These are phyloP conservation scores for Agrilus planipennis DNA, from an alignment of 1,140 invertebrate genomes.

Conservation along the genomic window DNA sequence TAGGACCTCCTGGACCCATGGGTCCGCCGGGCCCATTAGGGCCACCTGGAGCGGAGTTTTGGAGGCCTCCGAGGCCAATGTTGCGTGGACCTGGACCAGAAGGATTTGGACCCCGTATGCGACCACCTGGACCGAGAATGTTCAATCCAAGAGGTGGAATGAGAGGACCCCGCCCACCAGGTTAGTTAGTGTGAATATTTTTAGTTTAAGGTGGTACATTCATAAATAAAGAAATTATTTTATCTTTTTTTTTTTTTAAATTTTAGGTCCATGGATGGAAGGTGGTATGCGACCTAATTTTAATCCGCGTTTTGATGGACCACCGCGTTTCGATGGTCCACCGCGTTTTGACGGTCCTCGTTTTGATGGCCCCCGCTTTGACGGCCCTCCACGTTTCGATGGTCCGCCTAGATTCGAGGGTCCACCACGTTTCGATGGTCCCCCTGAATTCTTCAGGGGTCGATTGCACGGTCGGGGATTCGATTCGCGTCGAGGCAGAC, in stretches of 20 bases:
- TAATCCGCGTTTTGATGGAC: conserved; percentile 25
- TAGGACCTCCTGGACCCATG: conserved; percentile 6
- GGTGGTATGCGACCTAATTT: conserved; percentile 18
- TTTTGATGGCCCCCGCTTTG: not conserved
- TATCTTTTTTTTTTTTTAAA: not conserved
- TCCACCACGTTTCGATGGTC: conserved; percentile 1
- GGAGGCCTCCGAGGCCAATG: conserved; percentile 24
- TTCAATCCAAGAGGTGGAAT: conserved; percentile 40
- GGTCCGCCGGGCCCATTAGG: conserved; percentile 14
- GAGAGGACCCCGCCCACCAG: conserved; percentile 28
- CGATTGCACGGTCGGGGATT: conserved; percentile 11
- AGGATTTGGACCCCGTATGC: conserved; percentile 33
- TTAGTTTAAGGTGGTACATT: conserved; percentile 1
- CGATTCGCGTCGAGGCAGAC: conserved; percentile 9
- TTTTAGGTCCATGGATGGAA: conserved; percentile 23
- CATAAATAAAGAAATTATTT: conserved; percentile 6
- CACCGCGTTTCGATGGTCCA: conserved; percentile 20
- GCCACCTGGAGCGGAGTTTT: conserved; percentile 26
- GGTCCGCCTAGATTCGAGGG: conserved; percentile 9
- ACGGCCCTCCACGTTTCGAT: conserved; percentile 3
- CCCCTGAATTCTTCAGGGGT: conserved; percentile 4
- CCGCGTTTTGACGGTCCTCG: conserved; percentile 10
- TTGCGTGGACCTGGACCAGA: conserved; percentile 34
- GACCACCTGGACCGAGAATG: conserved; percentile 36
- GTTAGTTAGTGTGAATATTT: conserved; percentile 11